These are phyloP conservation scores for Phaenicophaeus curvirostris DNA, from an alignment of 2,797 vertebrate genomes.

Conservation along the genomic window DNA sequence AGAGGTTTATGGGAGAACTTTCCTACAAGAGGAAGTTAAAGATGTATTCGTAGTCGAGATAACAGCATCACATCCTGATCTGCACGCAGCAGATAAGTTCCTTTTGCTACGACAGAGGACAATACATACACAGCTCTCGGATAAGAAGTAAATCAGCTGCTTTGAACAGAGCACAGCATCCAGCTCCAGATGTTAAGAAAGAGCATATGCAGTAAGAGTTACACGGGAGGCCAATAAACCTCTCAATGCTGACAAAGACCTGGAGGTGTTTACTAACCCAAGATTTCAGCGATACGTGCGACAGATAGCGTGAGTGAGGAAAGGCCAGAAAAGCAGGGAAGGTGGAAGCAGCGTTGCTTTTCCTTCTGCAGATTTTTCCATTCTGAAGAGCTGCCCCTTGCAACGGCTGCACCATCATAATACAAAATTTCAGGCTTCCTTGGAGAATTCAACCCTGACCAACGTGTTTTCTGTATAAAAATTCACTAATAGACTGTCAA, in stretches of 20 bases:
- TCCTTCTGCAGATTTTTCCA: not conserved
- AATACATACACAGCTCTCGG: not conserved
- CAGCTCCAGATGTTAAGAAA: not conserved
- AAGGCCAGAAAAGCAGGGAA: not conserved
- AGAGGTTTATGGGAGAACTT: not conserved
- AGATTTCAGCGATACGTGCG: rapidly evolving
- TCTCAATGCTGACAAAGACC: not conserved
- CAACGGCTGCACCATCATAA: not conserved
- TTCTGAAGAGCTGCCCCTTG: not conserved
- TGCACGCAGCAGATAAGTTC: not conserved
- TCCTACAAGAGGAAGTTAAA: not conserved
- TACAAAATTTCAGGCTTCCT: not conserved
- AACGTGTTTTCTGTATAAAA: not conserved
- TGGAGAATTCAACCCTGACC: not conserved
- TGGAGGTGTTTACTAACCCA: not conserved
- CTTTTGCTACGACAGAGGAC: not conserved
- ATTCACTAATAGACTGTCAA: not conserved
- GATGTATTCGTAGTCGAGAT: not conserved
- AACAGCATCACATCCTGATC: not conserved
- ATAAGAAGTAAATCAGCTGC: not conserved
- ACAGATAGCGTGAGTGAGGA: rapidly evolving
- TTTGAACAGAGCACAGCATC: not conserved
- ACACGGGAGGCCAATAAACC: not conserved
- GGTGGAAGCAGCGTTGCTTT: not conserved
- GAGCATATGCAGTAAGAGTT: not conserved